A percentile compares a stretch with the other conserved stretches of the same genome.
phyloP scores from a whole-genome alignment of 2,888 invertebrate species.

The Cheilosia soror region DNA sequence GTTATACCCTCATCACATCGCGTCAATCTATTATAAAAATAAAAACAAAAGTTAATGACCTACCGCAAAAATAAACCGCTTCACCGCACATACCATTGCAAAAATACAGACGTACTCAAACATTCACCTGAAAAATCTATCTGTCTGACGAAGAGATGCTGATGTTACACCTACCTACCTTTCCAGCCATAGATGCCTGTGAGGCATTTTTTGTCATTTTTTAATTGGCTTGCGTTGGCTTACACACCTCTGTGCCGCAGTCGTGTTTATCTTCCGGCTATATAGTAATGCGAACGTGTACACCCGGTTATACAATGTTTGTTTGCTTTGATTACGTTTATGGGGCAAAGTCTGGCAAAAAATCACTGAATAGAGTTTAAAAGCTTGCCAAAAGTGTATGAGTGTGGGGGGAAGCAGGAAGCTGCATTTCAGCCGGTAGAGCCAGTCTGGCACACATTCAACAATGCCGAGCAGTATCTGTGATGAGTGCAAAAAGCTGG shows the following conservation, averaged over 20 bases:
- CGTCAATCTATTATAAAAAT: constrained; percentile 10
- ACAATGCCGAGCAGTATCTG: not conserved
- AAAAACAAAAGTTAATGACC: constrained; percentile 61
- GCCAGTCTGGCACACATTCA: not conserved
- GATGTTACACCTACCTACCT: constrained; percentile 21
- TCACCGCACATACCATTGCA: not conserved
- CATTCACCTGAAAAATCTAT: not conserved
- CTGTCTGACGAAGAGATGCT: constrained; percentile 4
- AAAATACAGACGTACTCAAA: constrained; percentile 14
- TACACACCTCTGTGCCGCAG: not conserved
- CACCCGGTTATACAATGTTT: constrained; percentile 13
- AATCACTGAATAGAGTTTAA: not conserved
- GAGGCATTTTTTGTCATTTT: not conserved
- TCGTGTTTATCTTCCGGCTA: constrained; percentile 9
- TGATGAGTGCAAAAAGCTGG: not conserved
- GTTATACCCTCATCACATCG: constrained; percentile 1
- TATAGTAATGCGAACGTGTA: not conserved
- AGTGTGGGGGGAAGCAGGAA: constrained; percentile 8
- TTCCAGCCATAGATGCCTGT: not conserved
- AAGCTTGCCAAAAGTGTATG: not conserved
- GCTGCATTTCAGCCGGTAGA: not conserved
- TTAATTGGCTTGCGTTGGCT: not conserved
- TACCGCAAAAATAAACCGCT: constrained; percentile 23
- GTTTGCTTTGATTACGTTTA: not conserved
- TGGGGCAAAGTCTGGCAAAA: constrained; percentile 1